phyloP scores from a whole-genome alignment of 2,113 vertebrate genomes.

The human region GRCh38 chr11:66976001-66976500 shows the following conservation, averaged over 20 bases:
- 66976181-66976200: slow-evolving; percentile 67
- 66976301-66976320: not conserved
- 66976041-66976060: not conserved
- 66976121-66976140: slow-evolving; percentile 37
- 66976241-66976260: not conserved
- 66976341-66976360: not conserved
- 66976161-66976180: slow-evolving; percentile 32
- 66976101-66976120: slow-evolving; percentile 51
- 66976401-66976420: not conserved
- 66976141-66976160: accelerated
- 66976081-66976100: slow-evolving; percentile 53
- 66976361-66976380: accelerated
- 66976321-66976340: accelerated
- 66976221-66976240: slow-evolving; percentile 33
- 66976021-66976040: not conserved
- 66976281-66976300: not conserved
- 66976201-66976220: slow-evolving; percentile 63
- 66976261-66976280: slow-evolving; percentile 28
- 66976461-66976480: not conserved
- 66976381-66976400: not conserved
- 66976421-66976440: not conserved
- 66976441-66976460: not conserved
- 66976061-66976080: accelerated
- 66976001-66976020: not conserved
- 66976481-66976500: not conserved